phyloP scores from a whole-genome alignment of 2,888 invertebrate genomes.

The Drosophila colorata region DNA sequence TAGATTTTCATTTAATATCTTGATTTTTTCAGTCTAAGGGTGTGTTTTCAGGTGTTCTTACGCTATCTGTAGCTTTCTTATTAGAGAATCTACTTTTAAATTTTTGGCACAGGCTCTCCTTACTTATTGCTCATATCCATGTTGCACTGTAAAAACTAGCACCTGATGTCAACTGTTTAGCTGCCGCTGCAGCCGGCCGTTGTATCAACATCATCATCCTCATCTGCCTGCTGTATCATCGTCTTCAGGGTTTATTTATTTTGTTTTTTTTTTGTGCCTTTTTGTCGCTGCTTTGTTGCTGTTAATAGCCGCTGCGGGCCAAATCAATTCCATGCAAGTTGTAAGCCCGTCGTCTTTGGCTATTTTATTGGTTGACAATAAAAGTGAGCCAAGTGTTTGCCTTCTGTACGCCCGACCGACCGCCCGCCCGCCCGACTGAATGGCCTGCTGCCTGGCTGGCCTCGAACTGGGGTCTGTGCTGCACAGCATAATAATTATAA shows the following conservation, averaged over 20 bases:
- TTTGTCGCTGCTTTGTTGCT: slow-evolving; percentile 64
- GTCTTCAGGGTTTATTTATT: slow-evolving; percentile 26
- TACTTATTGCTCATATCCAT: not conserved
- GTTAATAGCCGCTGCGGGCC: slow-evolving; percentile 76
- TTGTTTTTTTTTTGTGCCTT: slow-evolving; percentile 13
- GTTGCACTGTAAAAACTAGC: slow-evolving; percentile 35
- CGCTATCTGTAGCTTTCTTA: not conserved
- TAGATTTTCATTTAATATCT: no score
- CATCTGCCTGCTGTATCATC: slow-evolving; percentile 26
- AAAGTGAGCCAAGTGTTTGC: slow-evolving; percentile 68
- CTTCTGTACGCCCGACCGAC: not conserved
- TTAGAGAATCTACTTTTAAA: not conserved
- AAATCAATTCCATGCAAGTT: slow-evolving; percentile 75
- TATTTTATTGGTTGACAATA: slow-evolving; percentile 79
- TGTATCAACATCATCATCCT: slow-evolving; percentile 49
- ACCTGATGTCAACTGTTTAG: slow-evolving; percentile 58
- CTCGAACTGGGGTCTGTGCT: slow-evolving; percentile 23
- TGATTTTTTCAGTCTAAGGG: no score
- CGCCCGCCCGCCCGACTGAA: not conserved
- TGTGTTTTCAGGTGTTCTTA: no score
- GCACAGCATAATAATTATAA: slow-evolving; percentile 74
- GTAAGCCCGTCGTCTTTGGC: slow-evolving; percentile 63
- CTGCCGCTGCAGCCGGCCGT: slow-evolving; percentile 18
- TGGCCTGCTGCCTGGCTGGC: slow-evolving; percentile 4
- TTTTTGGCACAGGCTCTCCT: not conserved